Evolutionary conservation across 2,113 vertebrate genomes (phyloP).

Genomic region (Sprattus sprattus): DNA sequence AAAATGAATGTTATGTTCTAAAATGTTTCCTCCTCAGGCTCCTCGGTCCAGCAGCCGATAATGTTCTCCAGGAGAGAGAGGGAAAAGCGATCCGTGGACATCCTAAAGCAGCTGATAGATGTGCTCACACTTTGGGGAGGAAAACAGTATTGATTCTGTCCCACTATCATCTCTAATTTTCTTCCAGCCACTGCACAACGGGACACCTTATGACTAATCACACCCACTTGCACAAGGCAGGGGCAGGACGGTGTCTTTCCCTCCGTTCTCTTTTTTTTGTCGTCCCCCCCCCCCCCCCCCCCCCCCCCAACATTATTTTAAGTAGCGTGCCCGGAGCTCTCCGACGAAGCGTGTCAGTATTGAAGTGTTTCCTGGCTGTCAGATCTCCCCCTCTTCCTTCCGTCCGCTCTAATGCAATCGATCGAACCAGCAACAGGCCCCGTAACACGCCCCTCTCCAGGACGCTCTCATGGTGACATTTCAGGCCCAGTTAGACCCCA

Average conservation of each 20-base stretch:
- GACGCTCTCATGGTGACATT: conserved; percentile 67
- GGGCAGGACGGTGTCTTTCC: conserved; percentile 39
- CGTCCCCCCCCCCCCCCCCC: neutral
- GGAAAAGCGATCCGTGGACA: conserved; percentile 68
- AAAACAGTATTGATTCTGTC: conserved; percentile 80
- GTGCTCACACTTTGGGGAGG: conserved; percentile 76
- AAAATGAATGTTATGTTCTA: conserved; percentile 66
- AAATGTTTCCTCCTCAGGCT: conserved; percentile 74
- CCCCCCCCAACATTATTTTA: conserved; percentile 44
- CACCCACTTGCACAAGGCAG: conserved; percentile 68
- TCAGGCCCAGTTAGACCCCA: conserved; percentile 66
- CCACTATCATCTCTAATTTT: conserved; percentile 75
- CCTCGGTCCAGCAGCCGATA: conserved; percentile 76
- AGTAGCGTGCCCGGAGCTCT: conserved; percentile 60
- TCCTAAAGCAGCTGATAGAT: conserved; percentile 77
- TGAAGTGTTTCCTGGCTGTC: conserved; percentile 69
- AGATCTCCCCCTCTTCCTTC: conserved; percentile 62
- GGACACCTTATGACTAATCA: conserved; percentile 76
- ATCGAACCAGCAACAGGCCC: conserved; percentile 59
- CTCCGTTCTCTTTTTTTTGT: conserved; percentile 31
- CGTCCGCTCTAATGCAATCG: conserved; percentile 64
- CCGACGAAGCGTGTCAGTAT: conserved; percentile 60
- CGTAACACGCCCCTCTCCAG: conserved; percentile 58
- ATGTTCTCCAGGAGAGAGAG: conserved; percentile 36
- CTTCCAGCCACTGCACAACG: conserved; percentile 68